Base-by-base conservation (phyloP, 2,113 vertebrate species). In the Phylloscopus trochilus region DNA sequence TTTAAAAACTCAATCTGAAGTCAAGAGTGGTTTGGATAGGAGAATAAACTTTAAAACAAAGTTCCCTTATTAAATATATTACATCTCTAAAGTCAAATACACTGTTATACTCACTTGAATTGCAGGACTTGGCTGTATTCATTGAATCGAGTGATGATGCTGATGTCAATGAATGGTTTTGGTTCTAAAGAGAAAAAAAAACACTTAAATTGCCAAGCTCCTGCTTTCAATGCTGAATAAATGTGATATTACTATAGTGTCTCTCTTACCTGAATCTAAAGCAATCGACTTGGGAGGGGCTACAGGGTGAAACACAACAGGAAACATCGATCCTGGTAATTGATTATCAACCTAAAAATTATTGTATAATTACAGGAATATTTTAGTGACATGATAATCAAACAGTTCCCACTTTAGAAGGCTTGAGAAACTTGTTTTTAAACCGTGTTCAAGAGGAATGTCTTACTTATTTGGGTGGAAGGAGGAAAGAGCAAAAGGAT, bases 281-380 rank as follows among this genome's bases (percentile, higher is more conserved):
- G 98, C 99, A 88, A 99, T 98, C 1, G 99, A 99, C 92, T 99
- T 99, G 21, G 99, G 99, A 96, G 99, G 99, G 52, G 98, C 98
- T n/a, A 99, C 99, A 10, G 99, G 99, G 82, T 99, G 98, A 97
- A 99, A 99, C 5, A 98, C 98, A 52, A 99, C 98, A 87, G 99
- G 99, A 86, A 99, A 99, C 96, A 99, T 98, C 1, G 99, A 98
- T 43, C 99, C 99, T 24, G 98, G 98, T 60, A 99, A 97, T 37
- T 99, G 99, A 96, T 99, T 99, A 96, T 99, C 99, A 85, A 99
- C 98, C 99, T 99, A 76, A 49, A 92, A 69, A 59, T 46, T 21
- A 63, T 62, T 41, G 35, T 18, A 76, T 22, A 43, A 33, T 49
- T 31, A 87, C 46, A 87, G 23, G 26, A 68, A 17, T 73, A 30